Percentiles rank a stretch among this genome's conserved stretches.
phyloP scores from a whole-genome alignment of 2,797 vertebrate species.

The Platyrinchus mystaceus region DNA sequence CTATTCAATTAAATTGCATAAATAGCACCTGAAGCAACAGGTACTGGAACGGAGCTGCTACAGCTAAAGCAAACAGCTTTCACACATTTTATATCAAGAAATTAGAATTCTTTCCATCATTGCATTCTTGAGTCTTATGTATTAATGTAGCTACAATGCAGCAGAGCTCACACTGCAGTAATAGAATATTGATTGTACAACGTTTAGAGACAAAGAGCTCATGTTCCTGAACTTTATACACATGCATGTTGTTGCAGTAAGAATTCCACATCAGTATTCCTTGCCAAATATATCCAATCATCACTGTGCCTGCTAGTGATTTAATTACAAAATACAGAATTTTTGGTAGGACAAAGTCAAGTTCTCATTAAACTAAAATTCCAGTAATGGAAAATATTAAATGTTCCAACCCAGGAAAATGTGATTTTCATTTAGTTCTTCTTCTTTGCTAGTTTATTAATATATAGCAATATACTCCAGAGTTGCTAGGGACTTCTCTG shows the following conservation, averaged over 20 bases:
- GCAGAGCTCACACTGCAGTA: constrained; percentile 49
- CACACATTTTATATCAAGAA: not conserved
- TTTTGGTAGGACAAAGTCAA: constrained; percentile 30
- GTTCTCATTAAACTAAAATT: constrained; percentile 50
- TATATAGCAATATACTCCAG: not conserved
- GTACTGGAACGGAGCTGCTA: not conserved
- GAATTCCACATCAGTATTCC: constrained; percentile 44
- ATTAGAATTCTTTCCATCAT: constrained; percentile 47
- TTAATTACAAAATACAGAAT: constrained; percentile 64
- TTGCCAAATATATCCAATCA: constrained; percentile 37
- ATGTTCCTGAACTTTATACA: constrained; percentile 49
- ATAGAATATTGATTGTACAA: constrained; percentile 74
- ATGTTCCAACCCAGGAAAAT: not conserved
- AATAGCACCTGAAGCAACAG: not conserved
- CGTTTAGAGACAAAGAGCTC: constrained; percentile 64
- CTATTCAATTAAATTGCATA: not conserved
- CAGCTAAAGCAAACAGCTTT: not conserved
- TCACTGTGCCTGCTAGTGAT: not conserved
- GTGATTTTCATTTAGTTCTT: constrained; percentile 4
- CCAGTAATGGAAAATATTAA: constrained; percentile 1
- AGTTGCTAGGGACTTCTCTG: not conserved
- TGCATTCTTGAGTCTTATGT: constrained; percentile 46
- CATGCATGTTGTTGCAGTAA: constrained; percentile 53
- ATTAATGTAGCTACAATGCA: constrained; percentile 66
- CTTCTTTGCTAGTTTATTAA: constrained; percentile 47